Evolutionary conservation across 2,113 vertebrate genomes (phyloP).

Genomic region (Aleadryas rufinucha): DNA sequence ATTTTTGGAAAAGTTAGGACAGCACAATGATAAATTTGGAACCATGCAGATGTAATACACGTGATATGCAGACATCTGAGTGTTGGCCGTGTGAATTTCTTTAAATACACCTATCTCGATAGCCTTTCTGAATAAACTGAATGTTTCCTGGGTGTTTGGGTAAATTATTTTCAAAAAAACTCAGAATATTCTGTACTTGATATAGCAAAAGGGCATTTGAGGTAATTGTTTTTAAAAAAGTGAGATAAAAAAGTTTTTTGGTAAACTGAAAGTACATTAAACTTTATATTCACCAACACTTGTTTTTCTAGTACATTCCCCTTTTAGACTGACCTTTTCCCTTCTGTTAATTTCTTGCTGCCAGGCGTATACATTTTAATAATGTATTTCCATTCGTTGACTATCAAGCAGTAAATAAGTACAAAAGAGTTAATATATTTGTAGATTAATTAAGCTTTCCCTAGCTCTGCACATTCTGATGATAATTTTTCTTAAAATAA

Average conservation of each 20-base stretch:
- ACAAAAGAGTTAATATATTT: slow-evolving; percentile 21
- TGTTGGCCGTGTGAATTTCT: not conserved
- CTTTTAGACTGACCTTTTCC: slow-evolving; percentile 27
- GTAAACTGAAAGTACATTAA: not conserved
- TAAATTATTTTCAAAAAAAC: not conserved
- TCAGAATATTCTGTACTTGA: not conserved
- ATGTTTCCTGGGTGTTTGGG: not conserved
- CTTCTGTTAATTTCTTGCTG: slow-evolving; percentile 22
- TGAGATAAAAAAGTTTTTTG: not conserved
- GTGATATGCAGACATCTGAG: not conserved
- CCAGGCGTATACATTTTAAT: not conserved
- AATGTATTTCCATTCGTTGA: not conserved
- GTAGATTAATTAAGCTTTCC: not conserved
- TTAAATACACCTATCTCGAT: not conserved
- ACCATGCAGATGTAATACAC: not conserved
- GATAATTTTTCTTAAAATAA: slow-evolving; percentile 28
- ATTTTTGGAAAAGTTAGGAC: not conserved
- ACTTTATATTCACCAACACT: not conserved
- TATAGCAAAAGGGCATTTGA: not conserved
- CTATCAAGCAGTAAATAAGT: not conserved
- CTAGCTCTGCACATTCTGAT: not conserved
- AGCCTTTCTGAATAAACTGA: not conserved
- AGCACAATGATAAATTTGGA: not conserved
- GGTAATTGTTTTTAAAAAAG: not conserved
- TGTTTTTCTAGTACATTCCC: not conserved